Percentiles rank a stretch among this genome's conserved stretches.
Evolutionary conservation across 1,140 invertebrate genomes (phyloP).

Genomic region (Choristoneura fumiferana): DNA sequence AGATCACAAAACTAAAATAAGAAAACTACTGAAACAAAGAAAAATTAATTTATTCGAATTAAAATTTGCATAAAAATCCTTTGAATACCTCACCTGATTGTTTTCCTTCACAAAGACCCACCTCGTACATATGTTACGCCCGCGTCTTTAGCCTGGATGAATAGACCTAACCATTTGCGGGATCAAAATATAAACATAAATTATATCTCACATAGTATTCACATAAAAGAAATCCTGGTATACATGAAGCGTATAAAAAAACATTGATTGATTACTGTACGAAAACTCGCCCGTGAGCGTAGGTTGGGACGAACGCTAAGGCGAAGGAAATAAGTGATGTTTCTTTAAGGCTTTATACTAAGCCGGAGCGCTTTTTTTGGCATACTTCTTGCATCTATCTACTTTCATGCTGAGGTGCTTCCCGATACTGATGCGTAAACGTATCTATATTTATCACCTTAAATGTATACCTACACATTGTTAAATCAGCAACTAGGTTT

Average conservation of each 20-base stretch:
- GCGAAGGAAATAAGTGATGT: not conserved
- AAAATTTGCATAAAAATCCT: constrained; percentile 7
- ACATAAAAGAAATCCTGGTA: not conserved
- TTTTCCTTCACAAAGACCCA: not conserved
- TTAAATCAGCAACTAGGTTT: too few relatives aligned
- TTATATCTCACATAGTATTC: too few relatives aligned
- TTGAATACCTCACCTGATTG: not conserved
- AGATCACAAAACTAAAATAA: too few relatives aligned
- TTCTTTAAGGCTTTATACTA: not conserved
- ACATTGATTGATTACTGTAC: not conserved
- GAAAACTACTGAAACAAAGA: too few relatives aligned
- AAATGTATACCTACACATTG: too few relatives aligned
- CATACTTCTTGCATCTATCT: not conserved
- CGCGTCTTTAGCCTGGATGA: too few relatives aligned
- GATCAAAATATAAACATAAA: too few relatives aligned
- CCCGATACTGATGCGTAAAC: not conserved
- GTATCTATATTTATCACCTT: too few relatives aligned
- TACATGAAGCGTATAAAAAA: constrained; percentile 9
- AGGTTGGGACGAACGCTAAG: not conserved
- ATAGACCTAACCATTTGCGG: too few relatives aligned
- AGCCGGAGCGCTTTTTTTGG: not conserved
- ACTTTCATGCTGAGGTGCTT: not conserved
- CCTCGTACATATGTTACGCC: not conserved
- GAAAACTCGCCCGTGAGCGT: not conserved
- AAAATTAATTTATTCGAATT: not conserved